A percentile compares a stretch with the other conserved stretches of the same genome.
phyloP scores from a whole-genome alignment of 1,140 invertebrate species.

The Bradysia coprophila region DNA sequence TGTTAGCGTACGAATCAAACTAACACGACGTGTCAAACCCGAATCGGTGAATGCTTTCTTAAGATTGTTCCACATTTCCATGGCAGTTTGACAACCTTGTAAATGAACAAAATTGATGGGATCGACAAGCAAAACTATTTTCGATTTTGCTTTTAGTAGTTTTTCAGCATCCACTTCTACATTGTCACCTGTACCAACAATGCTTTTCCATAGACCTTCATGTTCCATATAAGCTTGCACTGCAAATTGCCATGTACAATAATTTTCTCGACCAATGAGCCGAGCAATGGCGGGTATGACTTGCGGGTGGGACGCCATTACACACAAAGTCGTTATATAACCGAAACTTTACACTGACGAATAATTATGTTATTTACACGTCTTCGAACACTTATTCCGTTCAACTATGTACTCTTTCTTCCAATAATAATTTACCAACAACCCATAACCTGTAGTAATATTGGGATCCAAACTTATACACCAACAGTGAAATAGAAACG shows the following conservation, averaged over 20 bases:
- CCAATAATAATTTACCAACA: no score
- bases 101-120: conserved; percentile 9
- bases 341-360: no score
- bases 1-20: conserved; percentile 12
- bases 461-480: no score
- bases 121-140: background rate
- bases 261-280: no score
- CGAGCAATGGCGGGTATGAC: no score
- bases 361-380: no score
- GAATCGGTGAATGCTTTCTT: conserved; percentile 14
- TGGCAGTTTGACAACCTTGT: conserved; percentile 7
- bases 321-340: no score
- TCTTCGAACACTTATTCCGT: no score
- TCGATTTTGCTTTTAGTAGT: background rate
- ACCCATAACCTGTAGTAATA: no score
- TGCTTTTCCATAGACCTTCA: background rate
- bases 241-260: background rate
- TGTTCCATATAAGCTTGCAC: background rate
- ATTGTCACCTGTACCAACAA: background rate
- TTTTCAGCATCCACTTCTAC: background rate
- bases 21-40: conserved; percentile 16
- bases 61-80: conserved; percentile 13
- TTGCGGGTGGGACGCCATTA: no score
- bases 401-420: no score
- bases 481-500: no score